phyloP scores from a whole-genome alignment of 2,888 invertebrate species.

The Andricus quercusramuli region DNA sequence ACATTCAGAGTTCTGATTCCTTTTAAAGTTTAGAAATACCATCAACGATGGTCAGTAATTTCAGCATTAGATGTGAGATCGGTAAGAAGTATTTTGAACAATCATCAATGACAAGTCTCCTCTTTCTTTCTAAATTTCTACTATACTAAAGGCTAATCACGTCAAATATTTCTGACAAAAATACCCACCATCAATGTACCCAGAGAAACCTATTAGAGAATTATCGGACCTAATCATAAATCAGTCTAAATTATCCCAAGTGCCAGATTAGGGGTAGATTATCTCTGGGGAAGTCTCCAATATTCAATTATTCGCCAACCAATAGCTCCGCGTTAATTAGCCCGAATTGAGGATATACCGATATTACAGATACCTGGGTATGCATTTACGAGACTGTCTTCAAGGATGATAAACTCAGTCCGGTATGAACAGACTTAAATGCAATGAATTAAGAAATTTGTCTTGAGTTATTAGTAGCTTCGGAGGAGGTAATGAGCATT shows the following conservation, averaged over 20 bases:
- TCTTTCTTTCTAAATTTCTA: neutral
- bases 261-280: neutral
- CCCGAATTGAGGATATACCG: neutral
- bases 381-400: neutral
- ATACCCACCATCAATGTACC: neutral
- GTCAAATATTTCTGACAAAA: neutral
- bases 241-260: neutral
- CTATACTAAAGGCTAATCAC: neutral
- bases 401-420: neutral
- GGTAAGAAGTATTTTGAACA: neutral
- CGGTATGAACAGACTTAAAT: neutral
- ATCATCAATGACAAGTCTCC: neutral
- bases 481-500: neutral
- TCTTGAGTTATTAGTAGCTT: neutral
- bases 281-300: neutral
- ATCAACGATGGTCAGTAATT: no score
- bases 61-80: neutral
- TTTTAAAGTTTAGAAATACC: neutral
- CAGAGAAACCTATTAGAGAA: neutral
- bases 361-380: neutral
- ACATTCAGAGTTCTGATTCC: neutral
- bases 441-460: neutral
- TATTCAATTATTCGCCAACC: neutral
- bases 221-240: neutral
- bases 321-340: neutral